phyloP scores from a whole-genome alignment of 2,797 vertebrate genomes.

The Centropyge bicolor region DNA sequence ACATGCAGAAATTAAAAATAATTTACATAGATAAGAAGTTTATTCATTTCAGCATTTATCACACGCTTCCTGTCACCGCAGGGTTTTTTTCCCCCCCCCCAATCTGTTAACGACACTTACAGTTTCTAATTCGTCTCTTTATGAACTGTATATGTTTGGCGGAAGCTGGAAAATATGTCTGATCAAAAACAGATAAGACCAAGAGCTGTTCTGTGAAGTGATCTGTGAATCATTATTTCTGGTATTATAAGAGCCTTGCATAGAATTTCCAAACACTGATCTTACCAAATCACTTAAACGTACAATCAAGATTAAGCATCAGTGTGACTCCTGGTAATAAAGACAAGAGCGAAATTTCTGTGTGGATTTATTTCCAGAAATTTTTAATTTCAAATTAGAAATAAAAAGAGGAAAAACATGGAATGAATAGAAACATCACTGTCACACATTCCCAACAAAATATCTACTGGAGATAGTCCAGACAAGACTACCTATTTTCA shows the following conservation, averaged over 20 bases:
- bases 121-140: not conserved
- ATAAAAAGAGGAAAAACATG: conserved; percentile 43
- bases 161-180: not conserved
- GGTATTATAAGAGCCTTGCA: not conserved
- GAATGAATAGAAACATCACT: conserved; percentile 21
- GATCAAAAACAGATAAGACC: not conserved
- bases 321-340: not conserved
- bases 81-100: not conserved
- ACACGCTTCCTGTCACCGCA: not conserved
- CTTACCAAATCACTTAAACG: not conserved
- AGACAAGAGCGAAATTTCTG: conserved; percentile 15
- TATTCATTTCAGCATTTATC: not conserved
- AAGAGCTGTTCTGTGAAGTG: not conserved
- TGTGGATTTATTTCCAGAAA: conserved; percentile 60
- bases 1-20: conserved; percentile 22
- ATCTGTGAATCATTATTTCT: not conserved
- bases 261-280: not conserved
- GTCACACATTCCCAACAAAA: conserved; percentile 6
- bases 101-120: not conserved
- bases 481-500: not conserved
- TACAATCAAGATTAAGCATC: not conserved
- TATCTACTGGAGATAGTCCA: not conserved
- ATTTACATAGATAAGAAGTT: conserved; percentile 1
- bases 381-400: conserved; percentile 62
- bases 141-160: not conserved